Evolutionary conservation across 2,113 vertebrate species (phyloP).

Genomic region (Ploceus nigricollis): DNA sequence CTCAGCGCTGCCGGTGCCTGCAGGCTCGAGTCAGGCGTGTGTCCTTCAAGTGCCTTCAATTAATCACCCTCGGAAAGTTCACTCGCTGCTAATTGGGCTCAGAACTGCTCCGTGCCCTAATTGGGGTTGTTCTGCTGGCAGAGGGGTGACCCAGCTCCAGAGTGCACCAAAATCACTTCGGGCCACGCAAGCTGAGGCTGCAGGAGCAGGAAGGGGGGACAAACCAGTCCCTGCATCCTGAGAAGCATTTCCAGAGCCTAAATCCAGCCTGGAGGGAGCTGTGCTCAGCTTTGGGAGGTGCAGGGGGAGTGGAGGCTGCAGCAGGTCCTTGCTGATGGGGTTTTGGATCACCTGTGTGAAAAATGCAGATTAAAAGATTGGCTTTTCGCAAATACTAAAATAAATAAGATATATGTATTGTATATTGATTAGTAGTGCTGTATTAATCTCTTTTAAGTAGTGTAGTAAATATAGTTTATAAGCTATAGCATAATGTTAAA

Average conservation of each 20-base stretch:
- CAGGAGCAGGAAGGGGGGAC: accelerated
- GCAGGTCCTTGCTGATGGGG: background rate
- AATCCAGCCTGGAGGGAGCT: background rate
- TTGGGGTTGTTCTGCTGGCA: background rate
- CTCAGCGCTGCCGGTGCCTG: background rate
- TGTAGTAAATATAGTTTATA: no score
- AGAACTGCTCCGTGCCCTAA: background rate
- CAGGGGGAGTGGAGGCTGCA: background rate
- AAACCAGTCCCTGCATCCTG: accelerated
- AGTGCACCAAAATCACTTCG: accelerated
- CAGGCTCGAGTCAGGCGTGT: background rate
- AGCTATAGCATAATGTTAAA: no score
- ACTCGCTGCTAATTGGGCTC: background rate
- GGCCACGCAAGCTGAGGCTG: accelerated
- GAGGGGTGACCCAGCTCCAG: accelerated
- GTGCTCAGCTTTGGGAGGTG: background rate
- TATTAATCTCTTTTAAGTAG: no score
- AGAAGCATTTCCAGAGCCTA: accelerated
- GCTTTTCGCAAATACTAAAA: no score
- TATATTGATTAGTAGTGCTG: no score
- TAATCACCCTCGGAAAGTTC: background rate
- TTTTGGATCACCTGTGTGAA: accelerated
- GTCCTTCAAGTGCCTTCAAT: background rate
- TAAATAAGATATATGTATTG: no score
- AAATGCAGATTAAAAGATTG: no score